phyloP scores from a whole-genome alignment of 2,113 vertebrate species.

The Callithrix jacchus region DNA sequence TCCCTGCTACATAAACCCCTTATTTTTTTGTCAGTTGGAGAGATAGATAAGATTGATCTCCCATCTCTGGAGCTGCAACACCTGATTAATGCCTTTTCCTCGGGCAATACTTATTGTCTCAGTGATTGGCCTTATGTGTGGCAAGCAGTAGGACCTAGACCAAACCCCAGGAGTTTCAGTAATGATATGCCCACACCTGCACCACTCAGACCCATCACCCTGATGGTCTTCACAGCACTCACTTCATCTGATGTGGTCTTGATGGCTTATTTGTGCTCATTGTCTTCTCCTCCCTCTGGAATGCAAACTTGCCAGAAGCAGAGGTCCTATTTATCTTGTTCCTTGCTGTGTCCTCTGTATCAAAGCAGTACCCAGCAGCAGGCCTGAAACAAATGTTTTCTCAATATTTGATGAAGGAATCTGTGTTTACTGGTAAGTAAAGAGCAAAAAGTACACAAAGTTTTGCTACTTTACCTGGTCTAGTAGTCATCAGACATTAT shows the following conservation, averaged over 20 bases:
- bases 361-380: background rate
- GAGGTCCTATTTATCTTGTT: background rate
- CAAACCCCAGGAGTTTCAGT: too few relatives aligned
- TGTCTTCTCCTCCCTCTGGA: background rate
- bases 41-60: too few relatives aligned
- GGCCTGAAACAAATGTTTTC: background rate
- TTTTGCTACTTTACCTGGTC: background rate
- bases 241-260: fast-evolving
- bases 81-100: too few relatives aligned
- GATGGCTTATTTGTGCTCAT: fast-evolving
- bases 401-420: background rate
- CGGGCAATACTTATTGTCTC: too few relatives aligned
- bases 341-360: too few relatives aligned
- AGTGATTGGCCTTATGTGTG: too few relatives aligned
- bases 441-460: background rate
- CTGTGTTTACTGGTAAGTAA: background rate
- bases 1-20: too few relatives aligned
- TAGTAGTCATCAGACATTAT: too few relatives aligned
- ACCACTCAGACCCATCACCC: background rate
- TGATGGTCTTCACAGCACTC: fast-evolving
- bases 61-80: too few relatives aligned
- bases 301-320: background rate
- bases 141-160: too few relatives aligned
- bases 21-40: too few relatives aligned
- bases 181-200: fast-evolving